Conservation (phyloP, 2,797 vertebrate genomes). For the Valencia hispanica region DNA sequence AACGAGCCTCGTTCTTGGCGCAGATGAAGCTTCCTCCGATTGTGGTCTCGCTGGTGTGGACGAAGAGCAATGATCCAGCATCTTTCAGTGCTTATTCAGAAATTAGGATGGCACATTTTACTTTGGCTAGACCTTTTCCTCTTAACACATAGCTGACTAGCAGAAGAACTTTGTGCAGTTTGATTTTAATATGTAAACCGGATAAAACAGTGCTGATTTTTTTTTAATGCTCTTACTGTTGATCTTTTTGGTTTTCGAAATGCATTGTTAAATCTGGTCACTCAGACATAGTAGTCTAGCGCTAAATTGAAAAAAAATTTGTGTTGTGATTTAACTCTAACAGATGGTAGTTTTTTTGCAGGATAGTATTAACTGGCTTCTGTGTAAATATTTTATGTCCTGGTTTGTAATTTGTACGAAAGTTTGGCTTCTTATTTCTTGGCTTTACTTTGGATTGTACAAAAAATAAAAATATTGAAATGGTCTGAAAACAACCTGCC, state of each 20-base stretch:
- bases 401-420: slow-evolving; percentile 97
- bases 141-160: slow-evolving; percentile 55
- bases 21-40: slow-evolving; percentile 86
- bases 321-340: slow-evolving; percentile 82
- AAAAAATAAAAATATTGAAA: slow-evolving; percentile 97
- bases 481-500: slow-evolving; percentile 88
- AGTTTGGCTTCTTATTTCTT: slow-evolving; percentile 90
- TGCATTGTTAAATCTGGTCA: slow-evolving; percentile 69
- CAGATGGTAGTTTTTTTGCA: slow-evolving; percentile 88
- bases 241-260: slow-evolving; percentile 54
- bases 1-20: slow-evolving; percentile 97
- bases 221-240: slow-evolving; percentile 75
- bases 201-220: slow-evolving; percentile 81
- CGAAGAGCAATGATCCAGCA: slow-evolving; percentile 44
- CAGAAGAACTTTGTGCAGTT: slow-evolving; percentile 81
- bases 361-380: slow-evolving; percentile 86
- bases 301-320: slow-evolving; percentile 77
- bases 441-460: slow-evolving; percentile 93
- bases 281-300: slow-evolving; percentile 84
- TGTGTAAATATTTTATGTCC: slow-evolving; percentile 99
- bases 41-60: slow-evolving; percentile 22
- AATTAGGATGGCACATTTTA: slow-evolving; percentile 63
- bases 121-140: slow-evolving; percentile 47
- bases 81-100: slow-evolving; percentile 52
- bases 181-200: slow-evolving; percentile 87